Conservation (phyloP, 2,113 vertebrate species). For the Isurus oxyrinchus region DNA sequence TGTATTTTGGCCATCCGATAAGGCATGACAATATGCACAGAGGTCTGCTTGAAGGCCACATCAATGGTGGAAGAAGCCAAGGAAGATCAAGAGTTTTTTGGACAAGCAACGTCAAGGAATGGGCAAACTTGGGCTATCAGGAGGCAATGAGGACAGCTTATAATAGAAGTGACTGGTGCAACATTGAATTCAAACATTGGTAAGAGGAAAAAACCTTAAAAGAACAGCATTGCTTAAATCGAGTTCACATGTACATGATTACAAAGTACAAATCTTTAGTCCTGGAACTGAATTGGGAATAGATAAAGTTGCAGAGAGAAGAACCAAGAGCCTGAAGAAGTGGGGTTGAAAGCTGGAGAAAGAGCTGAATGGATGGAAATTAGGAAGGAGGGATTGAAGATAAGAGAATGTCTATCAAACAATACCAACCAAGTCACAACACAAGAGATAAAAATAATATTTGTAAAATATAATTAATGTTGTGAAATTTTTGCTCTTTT, state of each 20-base stretch:
- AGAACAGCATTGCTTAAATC: neutral
- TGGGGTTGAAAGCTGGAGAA: neutral
- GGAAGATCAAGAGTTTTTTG: too few species aligned
- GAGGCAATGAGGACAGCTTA: too few species aligned
- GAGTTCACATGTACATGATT: neutral
- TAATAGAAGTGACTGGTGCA: too few species aligned
- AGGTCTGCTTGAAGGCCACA: too few species aligned
- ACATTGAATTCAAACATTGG: too few species aligned
- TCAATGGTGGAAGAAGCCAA: too few species aligned
- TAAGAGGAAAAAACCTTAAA: too few species aligned
- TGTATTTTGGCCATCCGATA: too few species aligned
- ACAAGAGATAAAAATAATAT: neutral
- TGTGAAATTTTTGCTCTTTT: neutral
- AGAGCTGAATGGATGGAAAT: neutral
- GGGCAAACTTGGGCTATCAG: too few species aligned
- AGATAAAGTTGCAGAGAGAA: neutral
- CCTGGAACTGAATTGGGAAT: neutral
- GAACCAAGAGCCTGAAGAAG: neutral
- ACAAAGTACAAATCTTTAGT: neutral
- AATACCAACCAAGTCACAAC: neutral
- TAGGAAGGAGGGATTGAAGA: neutral
- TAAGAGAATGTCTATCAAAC: neutral
- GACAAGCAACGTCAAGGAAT: too few species aligned
- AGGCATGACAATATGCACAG: too few species aligned
- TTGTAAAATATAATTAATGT: neutral